phyloP scores from a whole-genome alignment of 2,888 invertebrate genomes.

The Aphidius colemani region DNA sequence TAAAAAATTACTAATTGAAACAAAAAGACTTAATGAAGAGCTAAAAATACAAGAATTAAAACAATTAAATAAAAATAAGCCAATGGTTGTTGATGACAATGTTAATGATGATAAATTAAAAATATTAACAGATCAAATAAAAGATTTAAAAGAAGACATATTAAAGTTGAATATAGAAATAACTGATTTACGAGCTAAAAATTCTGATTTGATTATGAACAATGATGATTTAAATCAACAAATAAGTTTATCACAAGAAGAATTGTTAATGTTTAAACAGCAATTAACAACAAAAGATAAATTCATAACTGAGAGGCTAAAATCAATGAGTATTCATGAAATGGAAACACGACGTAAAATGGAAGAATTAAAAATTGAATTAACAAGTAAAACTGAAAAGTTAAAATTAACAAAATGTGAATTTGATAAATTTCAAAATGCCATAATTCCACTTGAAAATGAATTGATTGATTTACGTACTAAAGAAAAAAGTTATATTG shows the following conservation, averaged over 20 bases:
- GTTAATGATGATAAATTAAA: slow-evolving; percentile 40
- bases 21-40: slow-evolving; percentile 49
- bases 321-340: slow-evolving; percentile 50
- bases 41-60: slow-evolving; percentile 42
- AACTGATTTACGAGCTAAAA: slow-evolving; percentile 48
- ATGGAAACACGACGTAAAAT: slow-evolving; percentile 49
- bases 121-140: slow-evolving; percentile 46
- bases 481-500: slow-evolving; percentile 46
- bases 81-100: neutral
- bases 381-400: slow-evolving; percentile 54
- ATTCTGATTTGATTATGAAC: slow-evolving; percentile 45
- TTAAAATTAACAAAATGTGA: slow-evolving; percentile 46
- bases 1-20: slow-evolving; percentile 51
- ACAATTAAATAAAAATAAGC: slow-evolving; percentile 36
- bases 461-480: slow-evolving; percentile 51
- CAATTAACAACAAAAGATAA: slow-evolving; percentile 53
- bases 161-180: slow-evolving; percentile 50
- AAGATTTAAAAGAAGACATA: slow-evolving; percentile 51
- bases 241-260: slow-evolving; percentile 51
- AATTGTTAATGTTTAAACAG: slow-evolving; percentile 53
- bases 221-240: slow-evolving; percentile 52
- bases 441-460: slow-evolving; percentile 50
- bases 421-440: slow-evolving; percentile 50
- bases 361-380: slow-evolving; percentile 51
- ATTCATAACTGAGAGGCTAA: slow-evolving; percentile 52